Evolutionary conservation across 1,140 invertebrate genomes (phyloP).

Genomic region (Diachasma alloeum): DNA sequence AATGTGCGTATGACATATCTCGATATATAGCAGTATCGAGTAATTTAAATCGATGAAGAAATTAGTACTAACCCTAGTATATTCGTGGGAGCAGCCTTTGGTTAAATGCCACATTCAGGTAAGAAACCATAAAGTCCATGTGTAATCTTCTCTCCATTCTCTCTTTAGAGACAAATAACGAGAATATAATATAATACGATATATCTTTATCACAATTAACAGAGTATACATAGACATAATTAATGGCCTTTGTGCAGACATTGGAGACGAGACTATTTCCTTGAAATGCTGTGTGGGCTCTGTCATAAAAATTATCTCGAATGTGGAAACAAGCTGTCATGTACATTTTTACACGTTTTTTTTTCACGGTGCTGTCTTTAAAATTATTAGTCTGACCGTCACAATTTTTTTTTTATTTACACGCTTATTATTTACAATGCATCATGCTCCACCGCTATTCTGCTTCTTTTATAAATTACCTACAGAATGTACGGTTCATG

Average conservation of each 20-base stretch:
- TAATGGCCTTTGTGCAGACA: slow-evolving; percentile 18
- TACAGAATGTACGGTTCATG: not conserved
- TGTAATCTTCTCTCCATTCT: slow-evolving; percentile 15
- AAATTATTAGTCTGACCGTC: not conserved
- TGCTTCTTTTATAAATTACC: slow-evolving; percentile 7
- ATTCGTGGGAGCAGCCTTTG: slow-evolving; percentile 41
- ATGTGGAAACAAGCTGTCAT: slow-evolving; percentile 23
- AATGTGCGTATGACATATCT: not conserved
- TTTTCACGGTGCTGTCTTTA: not conserved
- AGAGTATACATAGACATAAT: slow-evolving; percentile 35
- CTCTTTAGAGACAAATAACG: slow-evolving; percentile 37
- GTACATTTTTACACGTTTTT: slow-evolving; percentile 38
- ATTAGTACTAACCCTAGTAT: not conserved
- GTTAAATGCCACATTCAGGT: slow-evolving; percentile 40
- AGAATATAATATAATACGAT: slow-evolving; percentile 37
- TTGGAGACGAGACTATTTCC: not conserved
- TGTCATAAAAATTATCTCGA: not conserved
- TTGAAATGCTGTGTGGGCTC: too few species aligned
- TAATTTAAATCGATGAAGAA: not conserved
- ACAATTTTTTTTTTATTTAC: not conserved
- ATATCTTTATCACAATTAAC: slow-evolving; percentile 49
- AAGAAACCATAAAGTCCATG: slow-evolving; percentile 42
- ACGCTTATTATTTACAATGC: slow-evolving; percentile 22
- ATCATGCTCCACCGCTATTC: slow-evolving; percentile 5
- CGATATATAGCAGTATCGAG: not conserved